Base-by-base conservation (phyloP, 1,140 invertebrate genomes). In the Sycophaga agraensis region DNA sequence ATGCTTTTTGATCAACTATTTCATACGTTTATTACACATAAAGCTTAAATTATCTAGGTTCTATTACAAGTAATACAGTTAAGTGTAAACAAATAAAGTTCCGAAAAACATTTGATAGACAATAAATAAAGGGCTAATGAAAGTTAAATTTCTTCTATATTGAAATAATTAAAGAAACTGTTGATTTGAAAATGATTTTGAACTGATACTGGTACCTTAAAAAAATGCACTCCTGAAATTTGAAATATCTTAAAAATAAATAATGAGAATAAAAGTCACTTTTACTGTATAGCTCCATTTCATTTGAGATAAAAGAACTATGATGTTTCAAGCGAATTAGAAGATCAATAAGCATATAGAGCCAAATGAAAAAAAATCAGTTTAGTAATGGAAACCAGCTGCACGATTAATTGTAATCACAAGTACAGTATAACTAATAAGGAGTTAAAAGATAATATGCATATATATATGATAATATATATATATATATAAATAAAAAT, bases 361-460 rank as follows among this genome's bases (percentile, higher is more conserved):
- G 68, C 65, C 69, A 73, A 72, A 61, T 70, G 66, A 77, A 65
- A 76, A 55, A 62, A 62, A 75, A 69, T 64, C 64, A 77, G 66
- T 76, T 76, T 74, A 76, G 73, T 75, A 68, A 69, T 66, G 68
- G 69, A 43, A 69, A 66, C 76, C 69, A 75, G 70, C 72, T 69
- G 68, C 65, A 73, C 68, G 66, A 71, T 71, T 65, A 68, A 70
- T 59, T 70, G 63, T 58, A 45, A 53, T 12, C 28, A 49, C 14
- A 40, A 66, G 50, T 56, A 58, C 59, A 63, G 51, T 57, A 66
- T 59, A 49, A 64, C 68, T 75, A 74, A 75, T 73, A 69, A 68
- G 70, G 67, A 72, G 64, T 50, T 72, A 67, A 69, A 45, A 60
- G 31, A 58, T 66, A 39, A 48, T 43, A 51, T 50, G 35, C 37